Evolutionary conservation across 2,888 invertebrate species (phyloP), one percentile per base, ranked within the genome.

Genomic region (Coleophora deauratella): DNA sequence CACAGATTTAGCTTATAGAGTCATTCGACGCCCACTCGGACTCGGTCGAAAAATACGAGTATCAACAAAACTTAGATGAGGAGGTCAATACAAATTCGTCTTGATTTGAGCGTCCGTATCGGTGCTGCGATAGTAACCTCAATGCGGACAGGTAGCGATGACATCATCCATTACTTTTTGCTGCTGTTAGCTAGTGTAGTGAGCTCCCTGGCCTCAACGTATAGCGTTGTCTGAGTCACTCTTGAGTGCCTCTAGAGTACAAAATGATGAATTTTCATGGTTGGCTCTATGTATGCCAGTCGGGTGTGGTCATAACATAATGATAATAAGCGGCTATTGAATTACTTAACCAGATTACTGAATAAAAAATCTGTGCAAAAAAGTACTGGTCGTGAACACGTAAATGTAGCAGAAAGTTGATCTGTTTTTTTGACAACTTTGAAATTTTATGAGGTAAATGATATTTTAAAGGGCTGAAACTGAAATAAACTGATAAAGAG

Each of bases 101-200:
- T 21, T 21, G 21, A 6, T 21, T 21, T 21, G 21, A 21, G 21
- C 6, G 6, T n/a, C 21, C 21, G 21, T 21, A 21, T 21, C 21
- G 6, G 21, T 21, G 21, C 3, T 21, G 10, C 32, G 28, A 59
- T 59, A 56, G 54, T 51, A 51, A 55, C 47, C 47, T 51, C 45
- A 56, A 52, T 55, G 48, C 44, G 47, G 52, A 48, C 52, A 51
- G 52, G 54, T 58, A 51, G 47, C 44, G 61, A 66, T 75, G 73
- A 73, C 59, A 64, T 74, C 70, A 72, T 47, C 59, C 57, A 57
- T 62, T 54, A 57, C 62, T 66, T 72, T 69, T 71, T 72, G 63
- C 21, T 21, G 21, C 21, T 21, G 21, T 21, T 21, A 6, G 6
- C 3, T 21, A 4, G 21, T 6, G 3, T 21, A 21, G 21, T 21